Conservation (phyloP, 2,797 vertebrate species). For the Gobionotothen gibberifrons region DNA sequence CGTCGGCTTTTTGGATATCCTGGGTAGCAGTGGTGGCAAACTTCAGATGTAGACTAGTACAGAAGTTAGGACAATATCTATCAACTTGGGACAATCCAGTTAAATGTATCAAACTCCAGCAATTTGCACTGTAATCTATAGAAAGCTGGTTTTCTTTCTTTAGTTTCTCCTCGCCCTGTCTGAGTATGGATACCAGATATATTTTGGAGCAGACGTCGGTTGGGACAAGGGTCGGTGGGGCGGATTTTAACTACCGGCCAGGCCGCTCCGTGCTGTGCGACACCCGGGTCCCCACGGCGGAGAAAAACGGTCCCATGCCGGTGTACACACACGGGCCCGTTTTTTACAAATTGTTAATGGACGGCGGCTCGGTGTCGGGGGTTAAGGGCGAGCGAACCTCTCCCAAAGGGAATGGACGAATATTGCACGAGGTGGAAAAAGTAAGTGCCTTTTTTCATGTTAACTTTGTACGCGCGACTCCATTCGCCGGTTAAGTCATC, state of each 20-base stretch:
- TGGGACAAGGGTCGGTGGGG: constrained; percentile 68
- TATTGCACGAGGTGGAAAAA: constrained; percentile 78
- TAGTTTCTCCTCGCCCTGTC: constrained; percentile 71
- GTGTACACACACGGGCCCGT: constrained; percentile 69
- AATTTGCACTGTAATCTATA: constrained; percentile 76
- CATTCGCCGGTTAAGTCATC: constrained; percentile 27
- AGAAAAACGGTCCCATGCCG: constrained; percentile 60
- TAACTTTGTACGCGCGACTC: constrained; percentile 5
- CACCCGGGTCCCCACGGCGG: constrained; percentile 60
- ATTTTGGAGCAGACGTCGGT: constrained; percentile 77
- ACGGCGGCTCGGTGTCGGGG: constrained; percentile 66
- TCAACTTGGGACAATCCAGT: constrained; percentile 73
- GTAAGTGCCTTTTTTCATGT: constrained; percentile 68
- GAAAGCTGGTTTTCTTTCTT: constrained; percentile 80
- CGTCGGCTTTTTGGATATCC: constrained; percentile 81
- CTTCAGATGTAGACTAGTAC: constrained; percentile 74
- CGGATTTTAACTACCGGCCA: constrained; percentile 70
- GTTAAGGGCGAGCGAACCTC: constrained; percentile 59
- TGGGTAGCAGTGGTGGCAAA: constrained; percentile 64
- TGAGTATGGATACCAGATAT: constrained; percentile 84
- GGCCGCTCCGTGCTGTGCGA: constrained; percentile 72
- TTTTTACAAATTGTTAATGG: constrained; percentile 68
- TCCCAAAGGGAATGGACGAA: constrained; percentile 69
- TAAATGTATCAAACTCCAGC: constrained; percentile 83
- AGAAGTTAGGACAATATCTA: constrained; percentile 51